phyloP scores from a whole-genome alignment of 2,113 vertebrate species.

The Cyphomyrus discorhynchus region DNA sequence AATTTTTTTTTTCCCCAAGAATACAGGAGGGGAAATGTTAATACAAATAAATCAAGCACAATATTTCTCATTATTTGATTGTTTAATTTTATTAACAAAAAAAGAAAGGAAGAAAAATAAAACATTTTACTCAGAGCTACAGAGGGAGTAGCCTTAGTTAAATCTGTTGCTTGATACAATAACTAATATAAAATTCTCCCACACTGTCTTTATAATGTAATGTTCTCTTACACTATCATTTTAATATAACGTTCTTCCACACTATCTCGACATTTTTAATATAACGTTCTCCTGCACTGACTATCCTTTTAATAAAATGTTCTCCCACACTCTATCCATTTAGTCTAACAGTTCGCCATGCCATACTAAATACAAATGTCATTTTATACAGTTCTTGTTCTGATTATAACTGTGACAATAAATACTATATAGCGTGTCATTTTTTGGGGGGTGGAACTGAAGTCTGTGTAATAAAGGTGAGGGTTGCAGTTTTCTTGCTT shows the following conservation, averaged over 20 bases:
- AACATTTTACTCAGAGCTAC: neutral
- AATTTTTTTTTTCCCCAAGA: neutral
- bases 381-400: slow-evolving; percentile 4
- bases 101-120: neutral
- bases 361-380: neutral
- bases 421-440: neutral
- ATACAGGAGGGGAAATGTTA: neutral
- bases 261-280: neutral
- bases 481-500: neutral
- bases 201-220: neutral
- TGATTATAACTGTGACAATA: slow-evolving; percentile 5
- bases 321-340: neutral
- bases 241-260: neutral
- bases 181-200: neutral
- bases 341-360: neutral
- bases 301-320: neutral
- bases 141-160: neutral
- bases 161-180: neutral
- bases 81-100: neutral
- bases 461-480: neutral
- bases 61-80: neutral
- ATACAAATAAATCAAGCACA: neutral
- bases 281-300: neutral
- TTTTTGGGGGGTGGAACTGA: neutral
- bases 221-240: neutral